Base-by-base conservation (phyloP, 2,888 invertebrate species). In the Physocephala rufipes region DNA sequence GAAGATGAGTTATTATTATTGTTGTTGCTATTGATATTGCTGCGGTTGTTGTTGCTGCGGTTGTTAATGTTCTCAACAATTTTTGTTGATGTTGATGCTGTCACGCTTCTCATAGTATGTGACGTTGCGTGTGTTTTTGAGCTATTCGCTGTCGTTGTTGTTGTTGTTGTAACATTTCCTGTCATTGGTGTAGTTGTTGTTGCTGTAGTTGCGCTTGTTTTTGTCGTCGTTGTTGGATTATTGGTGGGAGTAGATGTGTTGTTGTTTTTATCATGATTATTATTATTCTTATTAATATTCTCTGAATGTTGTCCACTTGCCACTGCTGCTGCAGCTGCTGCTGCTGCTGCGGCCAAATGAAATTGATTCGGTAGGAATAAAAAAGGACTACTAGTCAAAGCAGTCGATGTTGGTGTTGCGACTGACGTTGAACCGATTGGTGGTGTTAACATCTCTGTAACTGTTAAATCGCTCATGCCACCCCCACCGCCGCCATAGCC, bases 351-450 rank as follows among this genome's bases (percentile, higher is more conserved):
- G 7, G 82, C 81, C 69, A 84, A 75, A 74, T 84, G 84, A 80
- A 83, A 85, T 75, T 85, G 85, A 78, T 83, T 85, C 53, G 84
- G 85, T 70, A 85, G 75, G 78, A 86, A 85, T 77, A 86, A 80
- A 72, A 84, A 84, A 2, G 84, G 81, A 36, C 36, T 36, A 70
- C 82, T 81, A 66, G 73, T 80, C 16, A 80, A 65, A 55, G 79
- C 76, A 12, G 74, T 67, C 7, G 73, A 66, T 67, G 76, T 78
- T 51, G 79, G 79, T 62, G 76, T 74, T 55, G 73, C 62, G 62
- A 75, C 30, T 21, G 74, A 26, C 19, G 53, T 45, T 4, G 30
- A 63, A 19, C 59, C 47, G 15, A 47, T 36, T 16, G 30, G 51
- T 26, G 16, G 24, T 53, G 63, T 3, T 49, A 59, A 12, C 28